A percentile compares a stretch with the other conserved stretches of the same genome.
Conservation (phyloP, 2,113 vertebrate species). For the Gopherus flavomarginatus region DNA sequence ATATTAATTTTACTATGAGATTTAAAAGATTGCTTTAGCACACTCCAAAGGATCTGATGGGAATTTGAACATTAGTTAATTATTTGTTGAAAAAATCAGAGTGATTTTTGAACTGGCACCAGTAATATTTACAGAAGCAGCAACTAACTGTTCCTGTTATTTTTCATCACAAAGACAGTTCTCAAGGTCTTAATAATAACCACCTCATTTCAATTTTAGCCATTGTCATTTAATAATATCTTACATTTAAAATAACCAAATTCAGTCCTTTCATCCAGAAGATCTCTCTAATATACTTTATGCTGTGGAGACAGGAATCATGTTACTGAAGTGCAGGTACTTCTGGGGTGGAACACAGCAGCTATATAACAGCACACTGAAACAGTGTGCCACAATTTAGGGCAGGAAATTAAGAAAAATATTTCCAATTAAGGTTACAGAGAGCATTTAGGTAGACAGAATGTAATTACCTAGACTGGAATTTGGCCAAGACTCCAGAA, state of each 20-base stretch:
- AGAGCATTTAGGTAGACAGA: conserved; percentile 28
- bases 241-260: background rate
- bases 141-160: background rate
- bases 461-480: conserved; percentile 41
- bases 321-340: conserved; percentile 1
- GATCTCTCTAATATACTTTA: background rate
- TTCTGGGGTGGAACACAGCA: background rate
- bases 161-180: background rate
- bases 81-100: background rate
- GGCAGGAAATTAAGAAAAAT: conserved; percentile 48
- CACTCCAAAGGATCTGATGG: background rate
- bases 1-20: background rate
- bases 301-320: background rate
- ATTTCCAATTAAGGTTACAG: conserved; percentile 41
- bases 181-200: background rate
- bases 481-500: conserved; percentile 47
- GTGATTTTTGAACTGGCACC: background rate
- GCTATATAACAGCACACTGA: background rate
- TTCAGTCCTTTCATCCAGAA: background rate
- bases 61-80: background rate
- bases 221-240: background rate
- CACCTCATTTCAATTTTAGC: background rate
- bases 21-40: background rate
- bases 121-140: background rate
- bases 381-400: background rate